phyloP scores from a whole-genome alignment of 2,113 vertebrate species.

The Noturus placidus region DNA sequence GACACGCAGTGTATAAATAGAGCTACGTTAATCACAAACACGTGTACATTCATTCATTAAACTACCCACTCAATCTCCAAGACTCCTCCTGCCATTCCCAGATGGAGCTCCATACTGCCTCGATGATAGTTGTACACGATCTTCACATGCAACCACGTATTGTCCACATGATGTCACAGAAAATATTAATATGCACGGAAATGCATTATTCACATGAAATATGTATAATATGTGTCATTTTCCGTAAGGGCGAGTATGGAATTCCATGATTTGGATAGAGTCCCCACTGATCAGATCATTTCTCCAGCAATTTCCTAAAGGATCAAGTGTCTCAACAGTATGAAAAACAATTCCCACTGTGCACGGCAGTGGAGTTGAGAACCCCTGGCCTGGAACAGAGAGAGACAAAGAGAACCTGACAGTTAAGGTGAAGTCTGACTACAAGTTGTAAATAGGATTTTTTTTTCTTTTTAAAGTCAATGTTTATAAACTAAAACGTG shows the following conservation, averaged over 20 bases:
- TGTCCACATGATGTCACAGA: not conserved
- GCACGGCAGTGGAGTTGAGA: not conserved
- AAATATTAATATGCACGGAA: not conserved
- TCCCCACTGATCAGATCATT: not conserved
- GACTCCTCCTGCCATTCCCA: not conserved
- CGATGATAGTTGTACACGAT: not conserved
- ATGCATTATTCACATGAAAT: not conserved
- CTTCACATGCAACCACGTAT: not conserved
- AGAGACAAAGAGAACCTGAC: not conserved
- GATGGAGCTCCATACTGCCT: too few species aligned
- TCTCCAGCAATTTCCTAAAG: not conserved
- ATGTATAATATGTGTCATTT: not conserved
- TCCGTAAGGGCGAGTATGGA: not conserved
- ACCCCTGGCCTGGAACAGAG: not conserved
- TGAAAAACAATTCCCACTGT: not conserved
- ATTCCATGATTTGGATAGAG: not conserved
- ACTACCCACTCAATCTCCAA: not conserved
- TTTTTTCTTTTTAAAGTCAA: too few species aligned
- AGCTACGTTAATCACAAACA: not conserved
- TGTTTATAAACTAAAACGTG: not conserved
- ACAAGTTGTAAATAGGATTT: not conserved
- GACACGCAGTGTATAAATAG: not conserved
- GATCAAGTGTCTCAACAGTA: not conserved
- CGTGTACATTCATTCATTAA: not conserved
- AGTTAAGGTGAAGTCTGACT: constrained; percentile 3